A percentile compares a stretch with the other conserved stretches of the same genome.
Conservation (phyloP, 2,888 invertebrate species). For the Labia minor region DNA sequence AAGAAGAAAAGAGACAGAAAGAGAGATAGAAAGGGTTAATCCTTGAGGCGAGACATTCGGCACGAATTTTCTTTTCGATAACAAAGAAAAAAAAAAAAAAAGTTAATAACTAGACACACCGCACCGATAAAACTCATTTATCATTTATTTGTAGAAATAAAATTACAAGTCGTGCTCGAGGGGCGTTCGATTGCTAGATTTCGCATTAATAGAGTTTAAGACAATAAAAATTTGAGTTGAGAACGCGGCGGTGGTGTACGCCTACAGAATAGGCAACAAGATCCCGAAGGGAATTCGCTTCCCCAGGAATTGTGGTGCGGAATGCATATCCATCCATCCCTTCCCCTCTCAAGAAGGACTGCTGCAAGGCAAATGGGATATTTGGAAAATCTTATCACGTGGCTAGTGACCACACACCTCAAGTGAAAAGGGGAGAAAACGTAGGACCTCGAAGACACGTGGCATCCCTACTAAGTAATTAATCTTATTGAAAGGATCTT, state of each 20-base stretch:
- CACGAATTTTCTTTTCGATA: neutral
- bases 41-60: slow-evolving; percentile 2
- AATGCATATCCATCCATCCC: neutral
- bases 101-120: neutral
- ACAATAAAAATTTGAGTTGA: slow-evolving; percentile 13
- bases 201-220: slow-evolving; percentile 8
- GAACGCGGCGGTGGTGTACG: neutral
- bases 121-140: slow-evolving; percentile 2
- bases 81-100: neutral
- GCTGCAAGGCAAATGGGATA: slow-evolving; percentile 4
- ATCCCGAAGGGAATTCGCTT: neutral
- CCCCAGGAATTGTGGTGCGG: neutral
- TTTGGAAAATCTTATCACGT: slow-evolving; percentile 5
- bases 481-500: neutral
- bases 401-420: neutral
- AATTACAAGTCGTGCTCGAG: neutral
- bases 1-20: neutral
- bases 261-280: neutral
- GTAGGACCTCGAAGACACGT: neutral
- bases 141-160: slow-evolving; percentile 13
- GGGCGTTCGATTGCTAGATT: neutral
- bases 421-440: slow-evolving; percentile 13
- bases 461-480: neutral
- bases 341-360: neutral
- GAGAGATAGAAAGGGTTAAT: neutral